phyloP scores from a whole-genome alignment of 2,797 vertebrate genomes.

The Cyprinella venusta region DNA sequence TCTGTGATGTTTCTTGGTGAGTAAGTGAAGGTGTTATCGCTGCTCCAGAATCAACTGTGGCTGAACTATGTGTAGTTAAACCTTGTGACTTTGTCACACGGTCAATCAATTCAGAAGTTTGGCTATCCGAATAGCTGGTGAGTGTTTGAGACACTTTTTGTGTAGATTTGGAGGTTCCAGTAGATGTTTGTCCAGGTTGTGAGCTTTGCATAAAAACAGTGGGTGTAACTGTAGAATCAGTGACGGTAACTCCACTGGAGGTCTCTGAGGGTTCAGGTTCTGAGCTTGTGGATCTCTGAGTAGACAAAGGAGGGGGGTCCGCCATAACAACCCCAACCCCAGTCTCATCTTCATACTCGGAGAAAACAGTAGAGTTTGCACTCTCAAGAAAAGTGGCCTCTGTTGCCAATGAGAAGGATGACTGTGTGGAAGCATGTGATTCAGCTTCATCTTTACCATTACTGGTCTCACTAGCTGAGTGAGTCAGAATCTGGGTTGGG shows the following conservation, averaged over 20 bases:
- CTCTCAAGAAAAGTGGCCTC: slow-evolving; percentile 27
- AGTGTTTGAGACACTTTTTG: slow-evolving; percentile 12
- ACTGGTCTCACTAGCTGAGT: background rate
- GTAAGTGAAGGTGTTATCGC: slow-evolving; percentile 16
- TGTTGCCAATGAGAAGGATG: background rate
- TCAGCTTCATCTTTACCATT: slow-evolving; percentile 10
- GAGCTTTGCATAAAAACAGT: slow-evolving; percentile 58
- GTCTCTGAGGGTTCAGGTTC: slow-evolving; percentile 21
- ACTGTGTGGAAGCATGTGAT: slow-evolving; percentile 5
- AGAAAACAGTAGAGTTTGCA: slow-evolving; percentile 45
- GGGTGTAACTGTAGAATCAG: slow-evolving; percentile 26
- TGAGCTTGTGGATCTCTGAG: background rate
- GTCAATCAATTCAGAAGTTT: background rate
- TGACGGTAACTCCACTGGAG: slow-evolving; percentile 16
- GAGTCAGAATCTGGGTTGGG: background rate
- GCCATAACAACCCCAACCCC: slow-evolving; percentile 44
- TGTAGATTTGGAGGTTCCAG: slow-evolving; percentile 19
- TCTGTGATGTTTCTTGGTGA: slow-evolving; percentile 61
- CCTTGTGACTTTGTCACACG: background rate
- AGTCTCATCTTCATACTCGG: slow-evolving; percentile 58
- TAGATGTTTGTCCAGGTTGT: slow-evolving; percentile 26
- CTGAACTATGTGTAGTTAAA: slow-evolving; percentile 11
- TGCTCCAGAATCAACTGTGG: slow-evolving; percentile 43
- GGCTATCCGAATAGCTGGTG: slow-evolving; percentile 2
- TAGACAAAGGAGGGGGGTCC: slow-evolving; percentile 55